These are phyloP conservation scores for Eumaeus atala DNA, from an alignment of 1,140 invertebrate species.

Conservation along the genomic window DNA sequence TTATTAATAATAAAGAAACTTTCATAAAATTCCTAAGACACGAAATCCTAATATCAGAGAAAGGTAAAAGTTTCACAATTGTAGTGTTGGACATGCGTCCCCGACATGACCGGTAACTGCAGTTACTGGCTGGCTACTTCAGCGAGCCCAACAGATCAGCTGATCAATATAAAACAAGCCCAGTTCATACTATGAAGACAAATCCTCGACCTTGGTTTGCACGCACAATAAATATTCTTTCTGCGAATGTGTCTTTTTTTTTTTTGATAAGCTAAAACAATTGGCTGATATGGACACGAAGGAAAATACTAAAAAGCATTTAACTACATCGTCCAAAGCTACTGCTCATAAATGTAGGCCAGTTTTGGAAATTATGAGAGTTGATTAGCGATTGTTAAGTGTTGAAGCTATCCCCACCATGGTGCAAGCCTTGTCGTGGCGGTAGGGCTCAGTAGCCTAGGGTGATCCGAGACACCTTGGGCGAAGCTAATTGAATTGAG, in stretches of 20 bases:
- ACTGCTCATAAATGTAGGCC: constrained; percentile 33
- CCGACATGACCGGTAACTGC: constrained; percentile 35
- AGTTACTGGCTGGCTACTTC: constrained; percentile 2
- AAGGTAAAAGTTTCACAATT: not conserved
- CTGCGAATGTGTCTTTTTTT: not conserved
- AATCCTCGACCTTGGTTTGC: not conserved
- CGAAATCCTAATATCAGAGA: constrained; percentile 14
- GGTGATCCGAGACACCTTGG: too few relatives aligned
- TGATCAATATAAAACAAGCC: constrained; percentile 3
- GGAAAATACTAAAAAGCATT: constrained; percentile 7
- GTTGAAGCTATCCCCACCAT: constrained; percentile 42
- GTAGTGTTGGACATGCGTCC: not conserved
- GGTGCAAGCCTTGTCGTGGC: too few relatives aligned
- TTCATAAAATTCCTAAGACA: constrained; percentile 40
- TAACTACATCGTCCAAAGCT: constrained; percentile 30
- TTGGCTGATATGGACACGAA: not conserved
- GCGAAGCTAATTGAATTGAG: too few relatives aligned
- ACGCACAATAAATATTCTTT: constrained; percentile 9
- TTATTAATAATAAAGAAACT: constrained; percentile 31
- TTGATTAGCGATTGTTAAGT: constrained; percentile 33
- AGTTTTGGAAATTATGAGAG: constrained; percentile 26
- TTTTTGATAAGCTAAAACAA: not conserved
- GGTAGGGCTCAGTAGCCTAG: too few relatives aligned
- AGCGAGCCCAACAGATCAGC: constrained; percentile 8
- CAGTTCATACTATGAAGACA: not conserved